A percentile compares a stretch with the other conserved stretches of the same genome.
phyloP scores from a whole-genome alignment of 2,797 vertebrate species.

The Neoniphon sammara region DNA sequence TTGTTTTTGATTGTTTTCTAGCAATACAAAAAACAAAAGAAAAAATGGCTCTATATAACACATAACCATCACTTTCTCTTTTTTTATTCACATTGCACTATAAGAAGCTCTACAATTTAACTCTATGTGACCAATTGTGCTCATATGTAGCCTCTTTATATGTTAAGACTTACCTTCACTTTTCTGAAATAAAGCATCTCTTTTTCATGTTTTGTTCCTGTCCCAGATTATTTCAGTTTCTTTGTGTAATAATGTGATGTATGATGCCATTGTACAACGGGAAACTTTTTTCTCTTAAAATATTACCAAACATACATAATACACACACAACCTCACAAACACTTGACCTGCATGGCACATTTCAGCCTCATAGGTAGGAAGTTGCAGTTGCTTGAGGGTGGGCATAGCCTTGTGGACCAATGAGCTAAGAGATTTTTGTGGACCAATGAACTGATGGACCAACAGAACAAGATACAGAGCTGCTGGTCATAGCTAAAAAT shows the following conservation, averaged over 20 bases:
- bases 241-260: background rate
- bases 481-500: no score
- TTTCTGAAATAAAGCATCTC: conserved; percentile 69
- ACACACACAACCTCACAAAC: no score
- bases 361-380: no score
- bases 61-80: background rate
- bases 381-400: no score
- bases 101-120: conserved; percentile 23
- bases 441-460: no score
- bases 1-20: conserved; percentile 37
- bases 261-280: no score
- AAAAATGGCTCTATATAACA: background rate
- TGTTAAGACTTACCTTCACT: conserved; percentile 24
- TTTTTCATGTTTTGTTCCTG: conserved; percentile 37
- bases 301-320: no score
- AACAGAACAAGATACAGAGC: no score
- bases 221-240: conserved; percentile 8
- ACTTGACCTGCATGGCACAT: no score
- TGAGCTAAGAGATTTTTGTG: no score
- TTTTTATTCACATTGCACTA: conserved; percentile 10
- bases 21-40: background rate
- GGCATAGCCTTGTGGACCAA: no score
- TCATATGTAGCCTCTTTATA: conserved; percentile 2
- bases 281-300: no score
- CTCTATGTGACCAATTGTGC: background rate